A percentile compares a stretch with the other conserved stretches of the same genome.
These are phyloP conservation scores for Apodemus agrarius DNA, from an alignment of 2,797 vertebrate genomes.

Conservation along the genomic window DNA sequence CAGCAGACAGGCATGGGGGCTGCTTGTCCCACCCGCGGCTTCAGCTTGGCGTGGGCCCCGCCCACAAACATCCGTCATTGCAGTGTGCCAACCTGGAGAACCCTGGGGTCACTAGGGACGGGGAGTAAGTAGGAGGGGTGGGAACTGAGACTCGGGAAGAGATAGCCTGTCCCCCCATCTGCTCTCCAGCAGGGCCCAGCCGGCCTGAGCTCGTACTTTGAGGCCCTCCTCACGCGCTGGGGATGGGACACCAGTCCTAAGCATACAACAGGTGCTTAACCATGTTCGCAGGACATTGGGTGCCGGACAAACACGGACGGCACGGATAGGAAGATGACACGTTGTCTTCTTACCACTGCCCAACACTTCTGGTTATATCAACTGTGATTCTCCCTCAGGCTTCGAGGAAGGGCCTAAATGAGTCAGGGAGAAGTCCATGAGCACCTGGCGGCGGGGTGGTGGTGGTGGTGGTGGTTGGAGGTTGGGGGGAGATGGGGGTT, in stretches of 20 bases:
- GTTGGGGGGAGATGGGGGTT: no score
- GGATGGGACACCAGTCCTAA: not conserved
- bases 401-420: not conserved
- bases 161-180: not conserved
- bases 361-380: not conserved
- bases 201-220: not conserved
- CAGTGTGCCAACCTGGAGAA: not conserved
- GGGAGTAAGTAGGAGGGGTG: not conserved
- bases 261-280: not conserved
- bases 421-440: not conserved
- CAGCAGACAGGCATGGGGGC: not conserved
- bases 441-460: not conserved
- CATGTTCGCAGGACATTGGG: not conserved
- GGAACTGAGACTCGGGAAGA: not conserved
- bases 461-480: no score
- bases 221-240: fast-evolving
- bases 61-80: not conserved
- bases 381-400: not conserved
- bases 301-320: fast-evolving
- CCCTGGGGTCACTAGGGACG: not conserved
- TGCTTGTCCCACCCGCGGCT: not conserved
- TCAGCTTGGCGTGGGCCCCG: not conserved
- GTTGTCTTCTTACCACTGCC: not conserved
- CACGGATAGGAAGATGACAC: fast-evolving
- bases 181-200: not conserved